phyloP scores from a whole-genome alignment of 2,888 invertebrate genomes.

The Clistopyga incitator region DNA sequence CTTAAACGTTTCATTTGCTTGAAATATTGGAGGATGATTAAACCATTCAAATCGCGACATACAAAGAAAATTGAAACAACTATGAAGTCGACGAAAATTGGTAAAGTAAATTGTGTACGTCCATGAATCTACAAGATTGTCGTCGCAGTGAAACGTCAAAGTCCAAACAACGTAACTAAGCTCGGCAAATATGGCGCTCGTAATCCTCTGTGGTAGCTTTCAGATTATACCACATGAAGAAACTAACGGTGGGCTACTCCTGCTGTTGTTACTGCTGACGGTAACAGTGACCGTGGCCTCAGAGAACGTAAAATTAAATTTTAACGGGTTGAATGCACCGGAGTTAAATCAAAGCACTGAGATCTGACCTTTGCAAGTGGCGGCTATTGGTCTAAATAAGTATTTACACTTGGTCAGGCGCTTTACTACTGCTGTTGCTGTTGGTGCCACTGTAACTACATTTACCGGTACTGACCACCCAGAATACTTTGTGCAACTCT shows the following conservation, averaged over 20 bases:
- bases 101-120: neutral
- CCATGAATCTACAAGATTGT: neutral
- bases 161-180: neutral
- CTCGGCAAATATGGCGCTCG: neutral
- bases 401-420: neutral
- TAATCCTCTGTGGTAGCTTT: neutral
- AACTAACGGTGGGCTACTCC: neutral
- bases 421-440: neutral
- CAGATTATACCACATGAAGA: neutral
- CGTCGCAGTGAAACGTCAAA: neutral
- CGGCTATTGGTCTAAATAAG: neutral
- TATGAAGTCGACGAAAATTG: no score
- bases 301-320: constrained; percentile 1
- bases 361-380: neutral
- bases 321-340: constrained; percentile 8
- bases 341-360: neutral
- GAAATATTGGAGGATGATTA: neutral
- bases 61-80: no score
- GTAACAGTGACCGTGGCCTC: constrained; percentile 5
- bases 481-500: constrained; percentile 15
- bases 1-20: no score
- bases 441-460: constrained; percentile 5
- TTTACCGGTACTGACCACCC: neutral
- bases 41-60: neutral
- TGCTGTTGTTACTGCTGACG: neutral